A percentile compares a stretch with the other conserved stretches of the same genome.
These are phyloP conservation scores for Scrobipalpa atriplicella DNA, from an alignment of 2,888 invertebrate species.

Conservation along the genomic window DNA sequence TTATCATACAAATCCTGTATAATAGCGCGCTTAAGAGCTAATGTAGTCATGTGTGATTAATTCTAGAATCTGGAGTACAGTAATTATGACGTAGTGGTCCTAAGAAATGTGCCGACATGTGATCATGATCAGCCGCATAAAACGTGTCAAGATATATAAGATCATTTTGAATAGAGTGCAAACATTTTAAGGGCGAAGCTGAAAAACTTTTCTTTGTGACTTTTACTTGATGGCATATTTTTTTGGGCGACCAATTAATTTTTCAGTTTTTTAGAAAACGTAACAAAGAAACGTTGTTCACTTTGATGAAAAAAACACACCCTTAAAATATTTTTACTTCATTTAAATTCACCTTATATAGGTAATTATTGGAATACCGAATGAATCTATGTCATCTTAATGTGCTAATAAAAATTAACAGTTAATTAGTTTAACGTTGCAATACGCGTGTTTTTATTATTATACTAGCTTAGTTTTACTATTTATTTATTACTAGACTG, in stretches of 20 bases:
- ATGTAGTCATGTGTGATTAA: background rate
- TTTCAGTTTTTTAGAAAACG: too few species aligned
- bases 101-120: background rate
- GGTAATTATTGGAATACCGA: background rate
- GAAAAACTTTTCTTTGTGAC: too few species aligned
- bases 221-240: too few species aligned
- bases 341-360: too few species aligned
- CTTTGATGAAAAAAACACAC: too few species aligned
- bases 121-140: background rate
- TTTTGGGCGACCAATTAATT: too few species aligned
- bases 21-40: background rate
- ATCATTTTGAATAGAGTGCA: too few species aligned
- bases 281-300: too few species aligned
- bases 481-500: too few species aligned
- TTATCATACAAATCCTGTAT: too few species aligned
- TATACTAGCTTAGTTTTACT: background rate
- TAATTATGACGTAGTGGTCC: background rate
- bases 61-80: background rate
- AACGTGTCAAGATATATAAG: background rate
- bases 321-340: too few species aligned
- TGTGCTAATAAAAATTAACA: background rate
- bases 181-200: too few species aligned
- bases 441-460: background rate
- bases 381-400: slow-evolving; percentile 3
- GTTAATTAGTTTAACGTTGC: background rate